Base-by-base conservation (phyloP, 2,797 vertebrate genomes). In the Percopsis omiscomaycus region DNA sequence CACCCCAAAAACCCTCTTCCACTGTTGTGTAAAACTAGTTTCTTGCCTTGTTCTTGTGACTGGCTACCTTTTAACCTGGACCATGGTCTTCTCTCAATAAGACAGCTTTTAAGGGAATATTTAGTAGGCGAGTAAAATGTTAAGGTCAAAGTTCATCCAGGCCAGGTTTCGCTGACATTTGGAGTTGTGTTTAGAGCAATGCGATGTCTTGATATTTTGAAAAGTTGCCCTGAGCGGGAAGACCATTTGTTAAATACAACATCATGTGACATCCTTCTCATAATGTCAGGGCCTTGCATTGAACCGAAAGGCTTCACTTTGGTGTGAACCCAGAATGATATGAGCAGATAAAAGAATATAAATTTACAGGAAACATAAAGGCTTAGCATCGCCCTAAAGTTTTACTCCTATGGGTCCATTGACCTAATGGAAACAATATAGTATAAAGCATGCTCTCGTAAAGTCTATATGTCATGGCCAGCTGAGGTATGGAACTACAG, bases 361-460 rank as follows among this genome's bases (percentile, higher is more conserved):
- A 55, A 80, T 84, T 81, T 60, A 84, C 22, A 62, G 50, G 54
- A 44, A 1, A 45, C 79, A 81, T 89, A 80, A 89, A 86, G 86
- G 66, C 67, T 64, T 71, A 80, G 46, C 67, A 44, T 79, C 68
- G 55, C 66, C 78, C 74, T 81, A 82, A 79, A 84, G 44, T 83
- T 86, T 80, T 77, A 88, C 59, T 32, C 49, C 60, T 60, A 32
- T 55, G 3, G 55, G 30, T 47, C 48, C 53, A 50, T 77, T 63
- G 80, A 73, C 62, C 64, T 68, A 74, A 75, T 68, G 63, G 64
- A 77, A 61, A 63, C 49, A 72, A 78, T 52, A 68, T 27, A 70
- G 70, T 5, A 15, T 37, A 57, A 54, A 64, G 69, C 42, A 27
- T 57, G 27, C 60, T 53, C 59, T 70, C 71, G 53, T 80, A 83